Evolutionary conservation across 2,113 vertebrate species (phyloP).

Genomic region (Pungitius pungitius): DNA sequence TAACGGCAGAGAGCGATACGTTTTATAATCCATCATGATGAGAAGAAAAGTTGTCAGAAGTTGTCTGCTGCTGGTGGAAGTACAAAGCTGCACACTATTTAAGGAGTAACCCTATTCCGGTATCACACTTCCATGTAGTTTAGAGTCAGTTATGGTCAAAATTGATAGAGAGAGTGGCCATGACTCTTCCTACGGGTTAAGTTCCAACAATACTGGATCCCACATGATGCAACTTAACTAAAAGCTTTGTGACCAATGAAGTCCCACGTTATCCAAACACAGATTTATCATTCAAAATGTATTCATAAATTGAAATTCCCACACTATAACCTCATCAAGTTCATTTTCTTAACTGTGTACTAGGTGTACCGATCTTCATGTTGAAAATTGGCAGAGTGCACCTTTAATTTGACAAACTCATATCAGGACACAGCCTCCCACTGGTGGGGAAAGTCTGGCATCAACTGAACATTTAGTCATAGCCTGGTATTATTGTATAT

Average conservation of each 20-base stretch:
- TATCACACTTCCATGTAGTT: background rate
- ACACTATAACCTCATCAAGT: background rate
- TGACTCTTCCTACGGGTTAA: background rate
- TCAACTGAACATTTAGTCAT: background rate
- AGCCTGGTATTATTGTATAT: background rate
- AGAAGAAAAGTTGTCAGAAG: too few relatives aligned
- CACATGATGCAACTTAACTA: background rate
- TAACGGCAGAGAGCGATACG: background rate
- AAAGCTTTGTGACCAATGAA: background rate
- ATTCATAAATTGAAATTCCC: background rate
- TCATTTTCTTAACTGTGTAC: background rate
- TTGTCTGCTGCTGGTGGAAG: background rate
- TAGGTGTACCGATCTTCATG: background rate
- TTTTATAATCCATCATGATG: constrained; percentile 16
- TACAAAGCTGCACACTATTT: background rate
- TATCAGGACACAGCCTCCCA: background rate
- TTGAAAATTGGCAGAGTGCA: background rate
- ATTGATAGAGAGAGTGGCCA: too few relatives aligned
- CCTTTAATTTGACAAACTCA: background rate
- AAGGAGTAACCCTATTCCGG: background rate
- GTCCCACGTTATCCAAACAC: background rate
- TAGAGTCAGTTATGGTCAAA: too few relatives aligned
- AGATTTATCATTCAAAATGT: background rate
- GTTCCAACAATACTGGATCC: background rate
- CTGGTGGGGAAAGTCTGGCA: background rate